These are phyloP conservation scores for Aphelenchoides avenae DNA, from an alignment of 1,140 invertebrate species.

Conservation along the genomic window DNA sequence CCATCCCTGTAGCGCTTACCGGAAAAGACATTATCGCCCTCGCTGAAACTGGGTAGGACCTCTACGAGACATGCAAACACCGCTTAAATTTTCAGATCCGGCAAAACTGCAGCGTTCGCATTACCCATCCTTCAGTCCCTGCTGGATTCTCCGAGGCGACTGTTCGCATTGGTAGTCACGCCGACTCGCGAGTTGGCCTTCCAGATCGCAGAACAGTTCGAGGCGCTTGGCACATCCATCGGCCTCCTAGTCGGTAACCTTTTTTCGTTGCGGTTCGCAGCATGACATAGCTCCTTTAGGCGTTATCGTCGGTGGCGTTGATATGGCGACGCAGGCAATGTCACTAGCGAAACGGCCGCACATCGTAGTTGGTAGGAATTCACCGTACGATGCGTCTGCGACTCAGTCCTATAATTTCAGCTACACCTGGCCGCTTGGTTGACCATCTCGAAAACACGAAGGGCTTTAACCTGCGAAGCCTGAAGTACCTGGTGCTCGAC, in stretches of 20 bases:
- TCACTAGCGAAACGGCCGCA: conserved; percentile 71
- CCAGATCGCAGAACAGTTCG: conserved; percentile 58
- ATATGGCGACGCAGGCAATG: conserved; percentile 87
- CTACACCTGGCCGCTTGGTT: conserved; percentile 85
- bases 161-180: conserved; percentile 51
- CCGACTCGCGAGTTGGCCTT: conserved; percentile 57
- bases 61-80: not conserved
- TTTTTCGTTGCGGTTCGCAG: conserved; percentile 1
- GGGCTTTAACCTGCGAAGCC: conserved; percentile 32
- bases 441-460: conserved; percentile 48
- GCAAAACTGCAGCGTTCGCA: conserved; percentile 57
- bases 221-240: conserved; percentile 48
- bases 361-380: conserved; percentile 69
- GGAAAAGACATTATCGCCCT: conserved; percentile 53
- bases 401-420: conserved; percentile 2
- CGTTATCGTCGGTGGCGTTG: conserved; percentile 87
- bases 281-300: conserved; percentile 25
- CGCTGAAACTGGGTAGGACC: conserved; percentile 48
- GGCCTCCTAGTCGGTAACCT: conserved; percentile 39
- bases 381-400: not conserved
- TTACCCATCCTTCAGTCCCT: conserved; percentile 54
- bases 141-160: conserved; percentile 42
- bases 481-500: conserved; percentile 54
- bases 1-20: conserved; percentile 48
- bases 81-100: conserved; percentile 33